Percentiles rank a stretch among this genome's conserved stretches.
These are phyloP conservation scores for Blastobasis adustella DNA, from an alignment of 2,888 invertebrate genomes.

Conservation along the genomic window DNA sequence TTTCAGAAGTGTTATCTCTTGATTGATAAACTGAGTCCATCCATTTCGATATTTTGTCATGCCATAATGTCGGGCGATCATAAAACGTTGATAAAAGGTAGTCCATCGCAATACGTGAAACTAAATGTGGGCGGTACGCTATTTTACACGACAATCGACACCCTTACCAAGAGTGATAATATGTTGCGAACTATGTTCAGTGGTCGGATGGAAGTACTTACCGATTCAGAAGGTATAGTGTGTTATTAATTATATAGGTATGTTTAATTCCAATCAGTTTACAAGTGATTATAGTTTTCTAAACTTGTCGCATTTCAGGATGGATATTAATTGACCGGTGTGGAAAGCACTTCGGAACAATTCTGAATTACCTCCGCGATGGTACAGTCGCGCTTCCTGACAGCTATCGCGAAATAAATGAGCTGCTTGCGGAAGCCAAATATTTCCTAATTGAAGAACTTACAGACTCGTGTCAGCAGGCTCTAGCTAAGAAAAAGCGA, in stretches of 20 bases:
- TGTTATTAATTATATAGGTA: not conserved
- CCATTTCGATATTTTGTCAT: constrained; percentile 4
- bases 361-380: constrained; percentile 96
- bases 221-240: constrained; percentile 93
- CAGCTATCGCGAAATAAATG: constrained; percentile 90
- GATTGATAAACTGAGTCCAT: not conserved
- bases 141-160: constrained; percentile 97
- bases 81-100: constrained; percentile 87
- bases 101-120: constrained; percentile 96
- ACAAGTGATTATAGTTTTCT: not conserved
- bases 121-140: constrained; percentile 97
- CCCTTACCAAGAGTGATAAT: constrained; percentile 97
- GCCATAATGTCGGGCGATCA: constrained; percentile 77
- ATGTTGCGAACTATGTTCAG: constrained; percentile 99
- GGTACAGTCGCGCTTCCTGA: constrained; percentile 95
- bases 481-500: constrained; percentile 86
- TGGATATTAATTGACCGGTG: constrained; percentile 99
- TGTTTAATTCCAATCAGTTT: too few relatives aligned
- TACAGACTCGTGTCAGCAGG: constrained; percentile 90
- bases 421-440: constrained; percentile 96
- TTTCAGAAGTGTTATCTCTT: not conserved
- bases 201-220: constrained; percentile 97
- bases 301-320: constrained; percentile 73
- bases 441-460: constrained; percentile 96
- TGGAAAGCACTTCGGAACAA: constrained; percentile 97